These are phyloP conservation scores for Parochlus steinenii DNA, from an alignment of 2,888 invertebrate species.

Conservation along the genomic window DNA sequence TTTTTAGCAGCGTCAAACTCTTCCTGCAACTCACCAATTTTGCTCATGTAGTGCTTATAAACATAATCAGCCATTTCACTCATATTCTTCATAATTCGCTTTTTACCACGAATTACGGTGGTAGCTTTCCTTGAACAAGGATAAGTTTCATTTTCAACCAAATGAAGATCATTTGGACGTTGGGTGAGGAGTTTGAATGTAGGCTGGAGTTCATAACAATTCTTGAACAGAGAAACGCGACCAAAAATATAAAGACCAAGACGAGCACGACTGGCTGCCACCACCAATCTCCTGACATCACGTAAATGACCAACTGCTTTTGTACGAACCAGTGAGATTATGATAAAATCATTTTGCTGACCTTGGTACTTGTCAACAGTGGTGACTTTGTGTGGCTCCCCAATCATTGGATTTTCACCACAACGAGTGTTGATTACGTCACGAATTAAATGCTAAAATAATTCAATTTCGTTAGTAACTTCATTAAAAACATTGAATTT, in stretches of 20 bases:
- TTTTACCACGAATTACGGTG: constrained; percentile 29
- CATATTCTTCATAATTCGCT: constrained; percentile 61
- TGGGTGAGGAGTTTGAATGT: constrained; percentile 81
- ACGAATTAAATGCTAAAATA: constrained; percentile 81
- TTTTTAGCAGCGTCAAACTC: constrained; percentile 17
- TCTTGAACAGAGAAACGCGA: constrained; percentile 77
- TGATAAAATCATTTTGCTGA: constrained; percentile 97
- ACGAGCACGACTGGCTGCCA: constrained; percentile 94
- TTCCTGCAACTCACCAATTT: constrained; percentile 45
- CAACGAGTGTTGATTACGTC: constrained; percentile 91
- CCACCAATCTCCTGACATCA: constrained; percentile 89
- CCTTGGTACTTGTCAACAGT: constrained; percentile 99
- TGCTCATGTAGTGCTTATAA: constrained; percentile 74
- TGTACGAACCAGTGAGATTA: constrained; percentile 89
- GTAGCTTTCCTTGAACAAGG: constrained; percentile 46
- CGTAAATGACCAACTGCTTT: constrained; percentile 94
- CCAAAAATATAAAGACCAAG: constrained; percentile 95
- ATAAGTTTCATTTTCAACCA: constrained; percentile 65
- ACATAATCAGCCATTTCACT: constrained; percentile 91
- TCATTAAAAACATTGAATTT: too few species aligned
- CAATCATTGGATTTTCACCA: constrained; percentile 87
- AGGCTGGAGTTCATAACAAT: constrained; percentile 92
- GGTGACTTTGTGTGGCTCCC: constrained; percentile 77
- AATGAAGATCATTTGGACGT: constrained; percentile 61
- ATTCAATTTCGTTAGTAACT: too few species aligned